A percentile compares a stretch with the other conserved stretches of the same genome.
These are phyloP conservation scores for Takifugu rubripes DNA, from an alignment of 2,797 vertebrate genomes.

Conservation along the genomic window DNA sequence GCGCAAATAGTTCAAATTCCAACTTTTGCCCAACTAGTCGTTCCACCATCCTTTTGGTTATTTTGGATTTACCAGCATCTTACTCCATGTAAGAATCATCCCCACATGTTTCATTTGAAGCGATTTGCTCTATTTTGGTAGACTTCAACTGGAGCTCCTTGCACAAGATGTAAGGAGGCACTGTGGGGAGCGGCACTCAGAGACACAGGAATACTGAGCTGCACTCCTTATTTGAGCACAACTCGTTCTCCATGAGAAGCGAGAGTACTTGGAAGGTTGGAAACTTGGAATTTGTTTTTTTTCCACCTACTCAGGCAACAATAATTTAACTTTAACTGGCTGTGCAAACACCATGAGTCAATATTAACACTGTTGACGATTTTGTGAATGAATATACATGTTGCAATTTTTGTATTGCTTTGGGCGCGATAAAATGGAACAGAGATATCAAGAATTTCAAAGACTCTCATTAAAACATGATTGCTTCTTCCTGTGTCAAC, in stretches of 20 bases:
- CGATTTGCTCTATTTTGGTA: slow-evolving; percentile 66
- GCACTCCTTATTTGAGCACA: slow-evolving; percentile 40
- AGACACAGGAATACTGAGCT: slow-evolving; percentile 45
- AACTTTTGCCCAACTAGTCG: slow-evolving; percentile 44
- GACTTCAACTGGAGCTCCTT: slow-evolving; percentile 60
- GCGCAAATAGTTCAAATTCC: slow-evolving; percentile 10
- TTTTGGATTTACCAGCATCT: slow-evolving; percentile 46
- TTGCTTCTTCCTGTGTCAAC: slow-evolving; percentile 43
- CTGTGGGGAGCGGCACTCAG: slow-evolving; percentile 57
- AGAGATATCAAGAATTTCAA: slow-evolving; percentile 36
- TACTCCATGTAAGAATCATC: slow-evolving; percentile 44
- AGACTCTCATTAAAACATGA: slow-evolving; percentile 43
- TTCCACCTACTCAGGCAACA: slow-evolving; percentile 52
- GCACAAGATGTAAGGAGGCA: slow-evolving; percentile 29
- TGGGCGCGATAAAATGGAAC: slow-evolving; percentile 13
- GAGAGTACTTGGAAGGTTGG: slow-evolving; percentile 35
- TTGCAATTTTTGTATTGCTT: slow-evolving; percentile 19
- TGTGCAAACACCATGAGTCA: slow-evolving; percentile 36
- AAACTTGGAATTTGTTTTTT: slow-evolving; percentile 39
- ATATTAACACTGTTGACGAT: slow-evolving; percentile 54
- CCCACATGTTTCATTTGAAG: slow-evolving; percentile 51
- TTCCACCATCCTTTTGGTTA: slow-evolving; percentile 32
- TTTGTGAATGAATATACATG: slow-evolving; percentile 53
- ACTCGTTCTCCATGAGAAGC: slow-evolving; percentile 40
- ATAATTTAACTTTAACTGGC: slow-evolving; percentile 50